A percentile compares a stretch with the other conserved stretches of the same genome.
Evolutionary conservation across 1,140 invertebrate species (phyloP).

Genomic region (Apis florea): DNA sequence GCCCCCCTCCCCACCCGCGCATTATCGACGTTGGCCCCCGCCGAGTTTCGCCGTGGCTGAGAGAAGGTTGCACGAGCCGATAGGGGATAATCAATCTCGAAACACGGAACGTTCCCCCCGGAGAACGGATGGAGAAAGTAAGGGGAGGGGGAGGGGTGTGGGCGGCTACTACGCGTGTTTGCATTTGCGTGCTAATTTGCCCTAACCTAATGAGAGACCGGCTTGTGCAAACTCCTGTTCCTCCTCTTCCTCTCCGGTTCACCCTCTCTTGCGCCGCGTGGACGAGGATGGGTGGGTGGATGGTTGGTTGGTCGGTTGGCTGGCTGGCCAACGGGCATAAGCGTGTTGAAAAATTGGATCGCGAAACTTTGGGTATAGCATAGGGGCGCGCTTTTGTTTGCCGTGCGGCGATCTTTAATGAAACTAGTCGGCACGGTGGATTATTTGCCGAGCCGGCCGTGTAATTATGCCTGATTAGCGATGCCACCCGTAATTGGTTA

Average conservation of each 20-base stretch:
- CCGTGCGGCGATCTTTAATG: slow-evolving; percentile 39
- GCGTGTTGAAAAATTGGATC: slow-evolving; percentile 47
- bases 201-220: slow-evolving; percentile 74
- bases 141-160: not conserved
- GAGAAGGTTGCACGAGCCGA: slow-evolving; percentile 72
- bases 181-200: slow-evolving; percentile 75
- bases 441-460: slow-evolving; percentile 15
- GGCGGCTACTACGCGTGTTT: slow-evolving; percentile 65
- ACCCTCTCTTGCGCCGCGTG: not conserved
- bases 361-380: slow-evolving; percentile 11
- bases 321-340: slow-evolving; percentile 21
- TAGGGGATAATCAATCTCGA: slow-evolving; percentile 79
- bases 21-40: slow-evolving; percentile 70
- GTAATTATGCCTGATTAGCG: slow-evolving; percentile 30
- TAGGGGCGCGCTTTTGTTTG: slow-evolving; percentile 4
- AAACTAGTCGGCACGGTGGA: slow-evolving; percentile 16
- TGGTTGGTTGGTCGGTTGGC: too few relatives aligned
- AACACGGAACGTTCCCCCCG: slow-evolving; percentile 60
- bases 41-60: slow-evolving; percentile 64
- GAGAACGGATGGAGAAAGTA: slow-evolving; percentile 36
- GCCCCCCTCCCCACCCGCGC: slow-evolving; percentile 42
- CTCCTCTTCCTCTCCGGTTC: slow-evolving; percentile 14
- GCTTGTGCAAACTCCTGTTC: slow-evolving; percentile 66
- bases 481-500: slow-evolving; percentile 3
- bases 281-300: not conserved